These are phyloP conservation scores for Leptopilina clavipes DNA, from an alignment of 1,140 invertebrate genomes.

Conservation along the genomic window DNA sequence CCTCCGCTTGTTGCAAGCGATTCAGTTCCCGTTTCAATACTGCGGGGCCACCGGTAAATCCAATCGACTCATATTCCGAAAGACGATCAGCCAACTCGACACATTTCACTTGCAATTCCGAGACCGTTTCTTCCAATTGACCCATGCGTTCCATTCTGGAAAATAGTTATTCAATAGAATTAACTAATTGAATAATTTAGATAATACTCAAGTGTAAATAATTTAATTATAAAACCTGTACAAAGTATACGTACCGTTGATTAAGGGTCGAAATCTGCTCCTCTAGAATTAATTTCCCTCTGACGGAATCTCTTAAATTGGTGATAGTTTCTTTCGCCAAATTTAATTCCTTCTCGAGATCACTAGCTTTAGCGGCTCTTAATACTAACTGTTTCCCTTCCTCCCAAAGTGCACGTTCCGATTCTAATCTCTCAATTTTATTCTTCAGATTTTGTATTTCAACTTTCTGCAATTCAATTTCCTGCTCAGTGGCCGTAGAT, in stretches of 20 bases:
- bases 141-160: slow-evolving; percentile 66
- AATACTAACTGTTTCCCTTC: slow-evolving; percentile 62
- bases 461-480: slow-evolving; percentile 63
- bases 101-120: slow-evolving; percentile 57
- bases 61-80: slow-evolving; percentile 67
- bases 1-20: slow-evolving; percentile 68
- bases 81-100: slow-evolving; percentile 63
- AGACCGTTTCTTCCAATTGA: slow-evolving; percentile 65
- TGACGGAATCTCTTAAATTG: slow-evolving; percentile 64
- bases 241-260: slow-evolving; percentile 54
- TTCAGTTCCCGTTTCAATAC: slow-evolving; percentile 67
- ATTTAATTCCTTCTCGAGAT: slow-evolving; percentile 67
- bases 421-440: slow-evolving; percentile 65
- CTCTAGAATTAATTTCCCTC: slow-evolving; percentile 70
- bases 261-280: slow-evolving; percentile 69
- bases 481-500: slow-evolving; percentile 53
- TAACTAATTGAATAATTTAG: too few relatives aligned
- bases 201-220: too few relatives aligned
- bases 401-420: slow-evolving; percentile 63
- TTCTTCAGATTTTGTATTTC: slow-evolving; percentile 65
- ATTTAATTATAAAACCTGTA: too few relatives aligned
- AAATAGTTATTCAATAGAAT: slow-evolving; percentile 11
- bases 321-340: slow-evolving; percentile 60
- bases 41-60: slow-evolving; percentile 61
- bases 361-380: slow-evolving; percentile 62